A percentile compares a stretch with the other conserved stretches of the same genome.
Evolutionary conservation across 1,140 invertebrate species (phyloP).

Genomic region (Tribolium madens): DNA sequence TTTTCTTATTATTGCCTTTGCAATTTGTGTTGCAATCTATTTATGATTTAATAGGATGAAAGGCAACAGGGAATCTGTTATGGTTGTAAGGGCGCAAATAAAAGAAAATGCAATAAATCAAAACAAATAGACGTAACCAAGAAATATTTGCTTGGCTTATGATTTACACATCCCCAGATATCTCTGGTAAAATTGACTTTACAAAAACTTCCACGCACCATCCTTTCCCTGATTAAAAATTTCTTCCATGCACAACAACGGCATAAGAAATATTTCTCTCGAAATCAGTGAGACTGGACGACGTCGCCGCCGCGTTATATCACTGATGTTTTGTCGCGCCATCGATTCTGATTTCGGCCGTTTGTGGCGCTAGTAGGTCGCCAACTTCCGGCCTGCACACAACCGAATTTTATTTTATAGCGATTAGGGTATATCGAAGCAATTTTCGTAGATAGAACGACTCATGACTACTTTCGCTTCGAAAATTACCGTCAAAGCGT

Average conservation of each 20-base stretch:
- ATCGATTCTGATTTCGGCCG: constrained; percentile 27
- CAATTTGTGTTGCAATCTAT: neutral
- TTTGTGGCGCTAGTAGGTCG: constrained; percentile 26
- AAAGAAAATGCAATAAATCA: constrained; percentile 13
- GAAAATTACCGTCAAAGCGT: neutral
- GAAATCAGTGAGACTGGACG: neutral
- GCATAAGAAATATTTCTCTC: neutral
- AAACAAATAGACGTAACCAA: constrained; percentile 16
- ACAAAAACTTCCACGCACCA: neutral
- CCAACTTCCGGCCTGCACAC: neutral
- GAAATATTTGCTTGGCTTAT: constrained; percentile 14
- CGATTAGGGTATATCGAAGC: neutral
- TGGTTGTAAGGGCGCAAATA: neutral
- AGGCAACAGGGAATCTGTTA: neutral
- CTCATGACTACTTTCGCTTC: neutral
- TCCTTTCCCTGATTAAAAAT: constrained; percentile 3
- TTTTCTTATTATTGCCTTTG: neutral
- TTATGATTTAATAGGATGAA: neutral
- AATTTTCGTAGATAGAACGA: neutral
- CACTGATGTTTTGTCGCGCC: constrained; percentile 29
- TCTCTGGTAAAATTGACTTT: neutral
- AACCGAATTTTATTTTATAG: constrained; percentile 6
- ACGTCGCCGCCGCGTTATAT: constrained; percentile 5
- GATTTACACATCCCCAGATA: constrained; percentile 14
- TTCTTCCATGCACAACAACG: neutral